phyloP scores from a whole-genome alignment of 2,797 vertebrate species.

The Acrocephalus scirpaceus region DNA sequence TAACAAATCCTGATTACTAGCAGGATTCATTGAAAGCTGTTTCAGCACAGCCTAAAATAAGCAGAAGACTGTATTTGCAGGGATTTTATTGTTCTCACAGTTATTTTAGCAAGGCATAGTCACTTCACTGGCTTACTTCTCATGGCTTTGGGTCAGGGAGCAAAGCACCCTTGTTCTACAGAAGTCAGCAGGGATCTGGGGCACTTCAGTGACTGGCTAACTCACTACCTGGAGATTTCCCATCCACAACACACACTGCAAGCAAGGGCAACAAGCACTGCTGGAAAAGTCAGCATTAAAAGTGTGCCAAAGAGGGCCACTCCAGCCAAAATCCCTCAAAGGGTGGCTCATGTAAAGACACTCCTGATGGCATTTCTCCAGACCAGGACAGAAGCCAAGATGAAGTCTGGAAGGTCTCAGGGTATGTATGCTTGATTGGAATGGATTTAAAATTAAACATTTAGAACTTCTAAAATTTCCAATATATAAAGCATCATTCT shows the following conservation, averaged over 20 bases:
- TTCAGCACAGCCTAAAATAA: slow-evolving; percentile 19
- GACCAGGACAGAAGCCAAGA: not conserved
- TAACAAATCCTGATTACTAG: not conserved
- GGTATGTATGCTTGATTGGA: not conserved
- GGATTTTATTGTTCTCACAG: not conserved
- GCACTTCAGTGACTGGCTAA: not conserved
- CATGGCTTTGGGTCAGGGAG: not conserved
- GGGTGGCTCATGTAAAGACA: not conserved
- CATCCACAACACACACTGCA: not conserved
- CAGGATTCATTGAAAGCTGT: not conserved
- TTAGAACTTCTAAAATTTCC: not conserved
- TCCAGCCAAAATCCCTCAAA: not conserved
- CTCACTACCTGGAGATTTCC: not conserved
- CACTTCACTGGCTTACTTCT: not conserved
- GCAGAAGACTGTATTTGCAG: not conserved
- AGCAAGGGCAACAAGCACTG: not conserved
- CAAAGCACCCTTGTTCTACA: not conserved
- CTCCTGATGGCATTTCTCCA: not conserved
- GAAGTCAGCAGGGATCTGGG: not conserved
- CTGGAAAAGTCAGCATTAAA: not conserved
- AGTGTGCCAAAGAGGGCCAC: not conserved
- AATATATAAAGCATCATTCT: not conserved
- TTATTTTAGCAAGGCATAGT: not conserved
- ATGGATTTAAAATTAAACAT: not conserved
- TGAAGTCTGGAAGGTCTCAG: not conserved